Percentiles rank a stretch among this genome's conserved stretches.
phyloP scores from a whole-genome alignment of 2,797 vertebrate species.

The Falco berigora region DNA sequence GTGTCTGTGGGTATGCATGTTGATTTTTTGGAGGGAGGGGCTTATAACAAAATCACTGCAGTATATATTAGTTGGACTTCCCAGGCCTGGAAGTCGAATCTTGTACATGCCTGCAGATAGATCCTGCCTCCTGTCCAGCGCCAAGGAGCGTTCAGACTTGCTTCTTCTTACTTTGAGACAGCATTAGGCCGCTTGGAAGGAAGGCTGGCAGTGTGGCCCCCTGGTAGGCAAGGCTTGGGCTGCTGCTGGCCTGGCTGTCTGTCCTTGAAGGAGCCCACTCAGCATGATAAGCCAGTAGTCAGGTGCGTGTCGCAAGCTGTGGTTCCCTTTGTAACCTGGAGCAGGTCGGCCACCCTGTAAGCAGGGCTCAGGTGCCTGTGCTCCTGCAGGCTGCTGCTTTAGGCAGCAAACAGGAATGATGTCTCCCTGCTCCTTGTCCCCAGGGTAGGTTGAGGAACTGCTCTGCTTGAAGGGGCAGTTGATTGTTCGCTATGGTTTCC shows the following conservation, averaged over 20 bases:
- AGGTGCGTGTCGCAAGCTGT: background rate
- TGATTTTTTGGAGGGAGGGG: too few species aligned
- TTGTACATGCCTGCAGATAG: background rate
- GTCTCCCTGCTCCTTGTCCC: background rate
- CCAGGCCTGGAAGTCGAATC: background rate
- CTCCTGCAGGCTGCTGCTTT: too few species aligned
- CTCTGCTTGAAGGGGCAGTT: background rate
- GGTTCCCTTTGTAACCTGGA: background rate
- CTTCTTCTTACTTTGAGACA: background rate
- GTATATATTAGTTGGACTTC: background rate
- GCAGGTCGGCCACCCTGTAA: background rate
- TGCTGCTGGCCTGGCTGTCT: background rate
- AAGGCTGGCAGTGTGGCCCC: background rate
- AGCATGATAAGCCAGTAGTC: background rate
- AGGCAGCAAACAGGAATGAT: background rate
- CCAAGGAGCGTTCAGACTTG: background rate
- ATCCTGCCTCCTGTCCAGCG: rapidly evolving
- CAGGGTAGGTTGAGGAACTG: background rate
- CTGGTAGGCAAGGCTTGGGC: background rate
- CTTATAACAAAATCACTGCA: background rate
- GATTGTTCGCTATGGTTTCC: background rate
- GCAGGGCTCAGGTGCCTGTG: too few species aligned
- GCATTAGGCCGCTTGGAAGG: background rate
- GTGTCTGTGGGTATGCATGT: background rate
- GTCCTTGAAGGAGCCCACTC: background rate